A percentile compares a stretch with the other conserved stretches of the same genome.
phyloP scores from a whole-genome alignment of 2,888 invertebrate species.

The Horisme vitalbata region DNA sequence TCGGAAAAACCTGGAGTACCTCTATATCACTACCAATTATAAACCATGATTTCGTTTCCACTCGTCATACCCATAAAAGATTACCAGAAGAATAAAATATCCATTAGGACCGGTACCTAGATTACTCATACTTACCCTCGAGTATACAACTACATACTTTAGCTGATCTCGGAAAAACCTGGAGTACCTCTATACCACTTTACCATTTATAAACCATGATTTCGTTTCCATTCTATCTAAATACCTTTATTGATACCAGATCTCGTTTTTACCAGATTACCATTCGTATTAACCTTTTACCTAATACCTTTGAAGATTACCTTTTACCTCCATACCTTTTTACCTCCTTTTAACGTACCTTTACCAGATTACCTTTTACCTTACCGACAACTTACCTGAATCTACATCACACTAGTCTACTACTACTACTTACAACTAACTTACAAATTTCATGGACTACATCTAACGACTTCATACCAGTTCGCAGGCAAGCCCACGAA shows the following conservation, averaged over 20 bases:
- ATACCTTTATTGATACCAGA: too few species aligned
- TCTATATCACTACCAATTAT: too few species aligned
- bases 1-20: too few species aligned
- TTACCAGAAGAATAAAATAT: too few species aligned
- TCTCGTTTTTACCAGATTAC: background rate
- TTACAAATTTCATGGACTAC: conserved; percentile 75
- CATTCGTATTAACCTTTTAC: background rate
- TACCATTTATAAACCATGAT: too few species aligned
- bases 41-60: too few species aligned
- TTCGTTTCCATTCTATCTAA: too few species aligned
- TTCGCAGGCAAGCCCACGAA: conserved; percentile 14
- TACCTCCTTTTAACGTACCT: background rate
- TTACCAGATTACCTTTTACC: background rate
- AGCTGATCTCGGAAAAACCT: too few species aligned
- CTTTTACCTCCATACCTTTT: background rate
- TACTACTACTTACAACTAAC: conserved; percentile 37
- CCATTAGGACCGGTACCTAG: too few species aligned
- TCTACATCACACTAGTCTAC: conserved; percentile 6
- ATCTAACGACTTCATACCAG: conserved; percentile 43
- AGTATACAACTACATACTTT: too few species aligned
- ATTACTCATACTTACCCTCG: too few species aligned
- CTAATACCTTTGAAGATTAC: conserved; percentile 3
- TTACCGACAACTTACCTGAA: conserved; percentile 15
- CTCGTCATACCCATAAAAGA: too few species aligned
- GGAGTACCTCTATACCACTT: background rate